Evolutionary conservation across 2,113 vertebrate genomes (phyloP).

Genomic region (Oryzias javanicus): DNA sequence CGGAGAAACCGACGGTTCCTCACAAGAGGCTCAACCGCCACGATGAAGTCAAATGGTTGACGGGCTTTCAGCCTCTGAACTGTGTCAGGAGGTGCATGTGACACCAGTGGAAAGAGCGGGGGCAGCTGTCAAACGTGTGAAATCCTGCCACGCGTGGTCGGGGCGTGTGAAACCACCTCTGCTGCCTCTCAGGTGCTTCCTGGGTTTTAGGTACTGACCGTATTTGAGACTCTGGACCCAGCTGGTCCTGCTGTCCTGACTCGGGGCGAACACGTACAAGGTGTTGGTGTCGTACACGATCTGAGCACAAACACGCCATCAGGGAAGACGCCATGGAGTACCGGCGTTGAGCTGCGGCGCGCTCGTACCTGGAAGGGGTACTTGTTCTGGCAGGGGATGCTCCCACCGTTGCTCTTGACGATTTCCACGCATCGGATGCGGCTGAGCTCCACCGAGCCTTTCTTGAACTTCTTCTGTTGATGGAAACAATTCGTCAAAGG

Average conservation of each 20-base stretch:
- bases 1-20: background rate
- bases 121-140: constrained; percentile 2
- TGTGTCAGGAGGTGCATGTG: background rate
- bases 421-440: constrained; percentile 90
- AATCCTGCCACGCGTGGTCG: constrained; percentile 20
- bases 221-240: constrained; percentile 93
- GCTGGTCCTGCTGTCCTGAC: constrained; percentile 79
- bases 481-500: constrained; percentile 5
- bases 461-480: constrained; percentile 85
- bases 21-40: background rate
- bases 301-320: constrained; percentile 57
- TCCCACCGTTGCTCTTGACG: constrained; percentile 81
- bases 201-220: constrained; percentile 72
- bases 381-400: constrained; percentile 92
- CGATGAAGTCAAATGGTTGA: too few species aligned
- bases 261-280: constrained; percentile 91
- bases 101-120: constrained; percentile 14
- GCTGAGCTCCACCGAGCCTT: constrained; percentile 87
- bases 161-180: constrained; percentile 20
- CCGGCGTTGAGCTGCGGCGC: background rate
- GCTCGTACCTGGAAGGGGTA: constrained; percentile 91
- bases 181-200: background rate
- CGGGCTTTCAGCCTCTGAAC: background rate
- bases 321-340: background rate
- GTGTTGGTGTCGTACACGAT: constrained; percentile 87